phyloP scores from a whole-genome alignment of 2,113 vertebrate species.

The Eidolon helvum region DNA sequence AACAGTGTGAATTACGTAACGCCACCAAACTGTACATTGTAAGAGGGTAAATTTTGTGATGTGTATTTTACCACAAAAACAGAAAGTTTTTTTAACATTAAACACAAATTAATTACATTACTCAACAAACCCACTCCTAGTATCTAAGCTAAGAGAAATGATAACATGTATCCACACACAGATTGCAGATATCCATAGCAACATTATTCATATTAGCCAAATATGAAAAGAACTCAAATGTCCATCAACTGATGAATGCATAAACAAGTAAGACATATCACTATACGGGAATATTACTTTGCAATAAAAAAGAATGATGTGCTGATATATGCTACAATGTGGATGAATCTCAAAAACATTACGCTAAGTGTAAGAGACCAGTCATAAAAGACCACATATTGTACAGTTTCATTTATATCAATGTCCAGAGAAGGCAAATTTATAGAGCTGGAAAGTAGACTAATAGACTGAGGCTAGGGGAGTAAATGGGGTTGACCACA shows the following conservation, averaged over 20 bases:
- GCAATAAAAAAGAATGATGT: neutral
- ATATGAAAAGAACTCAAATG: neutral
- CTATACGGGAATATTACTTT: neutral
- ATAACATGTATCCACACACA: neutral
- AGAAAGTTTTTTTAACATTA: neutral
- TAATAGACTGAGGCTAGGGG: neutral
- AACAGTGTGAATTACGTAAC: neutral
- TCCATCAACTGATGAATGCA: neutral
- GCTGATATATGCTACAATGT: neutral
- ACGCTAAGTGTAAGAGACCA: neutral
- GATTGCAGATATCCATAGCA: neutral
- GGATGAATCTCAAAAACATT: neutral
- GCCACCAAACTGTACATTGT: neutral
- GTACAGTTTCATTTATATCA: neutral
- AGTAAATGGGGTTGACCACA: neutral
- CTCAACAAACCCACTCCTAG: neutral
- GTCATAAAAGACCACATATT: neutral
- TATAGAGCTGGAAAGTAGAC: neutral
- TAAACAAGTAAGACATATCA: neutral
- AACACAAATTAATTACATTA: neutral
- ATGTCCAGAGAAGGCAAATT: neutral
- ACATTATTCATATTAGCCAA: neutral
- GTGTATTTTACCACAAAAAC: neutral
- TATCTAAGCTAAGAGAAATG: neutral
- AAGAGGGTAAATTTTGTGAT: neutral